Base-by-base conservation (phyloP, 2,888 invertebrate genomes). In the Sphaeridia pumilis region DNA sequence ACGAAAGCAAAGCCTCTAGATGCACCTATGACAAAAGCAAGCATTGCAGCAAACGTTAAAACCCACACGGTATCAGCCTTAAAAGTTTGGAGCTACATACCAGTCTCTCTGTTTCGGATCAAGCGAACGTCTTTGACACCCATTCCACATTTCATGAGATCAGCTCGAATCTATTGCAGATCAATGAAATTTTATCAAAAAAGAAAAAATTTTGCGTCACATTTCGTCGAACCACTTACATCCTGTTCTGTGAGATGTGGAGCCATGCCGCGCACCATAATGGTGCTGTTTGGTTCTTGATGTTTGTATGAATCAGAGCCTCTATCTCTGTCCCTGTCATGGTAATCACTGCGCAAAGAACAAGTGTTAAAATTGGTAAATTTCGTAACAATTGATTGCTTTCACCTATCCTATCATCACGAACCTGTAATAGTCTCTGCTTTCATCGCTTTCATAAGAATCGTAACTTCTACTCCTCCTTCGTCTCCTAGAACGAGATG, bases 1-100 rank as follows among this genome's bases (percentile, higher is more conserved):
- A 90, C 86, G 81, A 88, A 88, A 77, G 84, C 87, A 78, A 87
- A 86, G 71, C 85, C 85, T 71, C 85, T 79, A 74, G 86, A 85
- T 73, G 83, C 81, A 80, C 88, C 88, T 87, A 22, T 49, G 42
- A n/a, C n/a, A n/a, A n/a, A n/a, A n/a, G n/a, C n/a, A n/a, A n/a
- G n/a, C n/a, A n/a, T n/a, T n/a, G n/a, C n/a, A n/a, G n/a, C n/a
- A n/a, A n/a, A n/a, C n/a, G n/a, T n/a, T n/a, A n/a, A n/a, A n/a
- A n/a, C n/a, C n/a, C n/a, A n/a, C n/a, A n/a, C n/a, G n/a, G n/a
- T n/a, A n/a, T n/a, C n/a, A n/a, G n/a, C n/a, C n/a, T n/a, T n/a
- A n/a, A n/a, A n/a, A n/a, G n/a, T n/a, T n/a, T n/a, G n/a, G n/a
- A n/a, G n/a, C n/a, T n/a, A n/a, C 65, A 63, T 81, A 85, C 86